Base-by-base conservation (phyloP, 1,140 invertebrate species). In the Daktulosphaira vitifoliae region DNA sequence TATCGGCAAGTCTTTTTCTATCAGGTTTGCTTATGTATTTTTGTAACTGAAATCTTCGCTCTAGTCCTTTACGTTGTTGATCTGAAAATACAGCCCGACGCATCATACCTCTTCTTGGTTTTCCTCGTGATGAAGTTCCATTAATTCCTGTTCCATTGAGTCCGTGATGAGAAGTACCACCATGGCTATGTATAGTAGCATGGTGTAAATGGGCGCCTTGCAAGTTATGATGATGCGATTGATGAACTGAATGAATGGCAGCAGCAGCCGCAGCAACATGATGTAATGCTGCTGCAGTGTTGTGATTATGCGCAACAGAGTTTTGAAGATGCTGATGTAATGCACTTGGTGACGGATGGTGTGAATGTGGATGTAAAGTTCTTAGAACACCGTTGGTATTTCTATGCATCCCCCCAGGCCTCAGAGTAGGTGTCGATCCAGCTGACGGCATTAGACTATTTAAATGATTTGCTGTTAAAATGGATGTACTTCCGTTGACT, bases 11-110 rank as follows among this genome's bases (percentile, higher is more conserved):
- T 73, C 96, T 96, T 77, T 96, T 92, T 72, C 95, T 82, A 76
- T 98, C 94, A 0, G 94, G 94, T 75, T 98, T 98, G 66, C 91
- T 95, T 72, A 98, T 97, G 76, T 98, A 98, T 76, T 98, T 97
- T 76, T 98, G 94, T 15, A 94, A 82, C 74, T 94, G 91, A 77
- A 98, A 98, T 69, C 93, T 77, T 70, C 93, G 89, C 76, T 98
- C 95, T 51, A 98, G 78, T 0, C 95, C 95, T 69, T 95, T 92
- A 50, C 95, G 78, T 73, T 98, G 95, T 0, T 92, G 82, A 73
- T 96, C 93, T 50, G 89, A 96, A 77, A 91, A 92, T 26, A 95
- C 91, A 4, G 91, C 91, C 71, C 92, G 77, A 26, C 93, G 77
- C 86, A 97, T 91, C 92, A 97, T 96, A 0, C 93, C 93, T 9